Percentiles rank a stretch among this genome's conserved stretches.
Evolutionary conservation across 2,113 vertebrate species (phyloP).

Genomic region (Meleagris gallopavo): DNA sequence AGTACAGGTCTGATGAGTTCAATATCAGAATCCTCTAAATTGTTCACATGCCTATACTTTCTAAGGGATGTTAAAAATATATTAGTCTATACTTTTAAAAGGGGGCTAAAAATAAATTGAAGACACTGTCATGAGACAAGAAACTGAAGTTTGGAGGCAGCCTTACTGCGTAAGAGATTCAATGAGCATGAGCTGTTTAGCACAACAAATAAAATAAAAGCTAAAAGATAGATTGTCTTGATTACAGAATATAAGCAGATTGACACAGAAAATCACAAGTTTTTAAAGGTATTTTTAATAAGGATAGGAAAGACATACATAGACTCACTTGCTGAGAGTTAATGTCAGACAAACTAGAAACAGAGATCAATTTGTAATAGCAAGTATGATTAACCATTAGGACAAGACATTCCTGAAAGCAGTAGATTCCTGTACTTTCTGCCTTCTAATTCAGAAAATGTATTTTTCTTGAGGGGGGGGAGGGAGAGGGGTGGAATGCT

Average conservation of each 20-base stretch:
- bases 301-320: background rate
- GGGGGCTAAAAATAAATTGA: background rate
- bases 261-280: background rate
- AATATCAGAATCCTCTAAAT: background rate
- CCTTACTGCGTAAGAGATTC: background rate
- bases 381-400: slow-evolving; percentile 35
- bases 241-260: background rate
- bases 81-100: slow-evolving; percentile 4
- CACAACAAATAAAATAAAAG: background rate
- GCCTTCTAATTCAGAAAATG: background rate
- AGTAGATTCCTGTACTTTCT: background rate
- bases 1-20: background rate
- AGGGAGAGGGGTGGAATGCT: background rate
- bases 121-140: background rate
- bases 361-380: slow-evolving; percentile 26
- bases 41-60: background rate
- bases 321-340: background rate
- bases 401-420: background rate
- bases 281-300: background rate
- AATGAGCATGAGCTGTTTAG: background rate
- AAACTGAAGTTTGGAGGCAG: background rate
- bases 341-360: slow-evolving; percentile 38
- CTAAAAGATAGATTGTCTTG: background rate
- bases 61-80: slow-evolving; percentile 6
- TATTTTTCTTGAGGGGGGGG: background rate